Evolutionary conservation across 2,113 vertebrate genomes (phyloP), one percentile per base, ranked within the genome.

Genomic region (Carollia perspicillata): DNA sequence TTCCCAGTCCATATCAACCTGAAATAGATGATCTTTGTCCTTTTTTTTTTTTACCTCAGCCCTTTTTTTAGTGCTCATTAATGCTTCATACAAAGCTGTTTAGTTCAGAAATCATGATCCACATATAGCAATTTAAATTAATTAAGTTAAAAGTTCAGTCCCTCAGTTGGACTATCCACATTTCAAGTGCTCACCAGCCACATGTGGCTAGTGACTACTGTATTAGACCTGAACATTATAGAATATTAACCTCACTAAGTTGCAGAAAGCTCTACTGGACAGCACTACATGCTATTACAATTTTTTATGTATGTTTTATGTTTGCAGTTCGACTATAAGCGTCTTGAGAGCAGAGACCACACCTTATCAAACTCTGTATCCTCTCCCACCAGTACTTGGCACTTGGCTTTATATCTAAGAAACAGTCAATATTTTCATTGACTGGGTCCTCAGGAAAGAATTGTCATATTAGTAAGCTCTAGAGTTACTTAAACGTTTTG

Each of bases 81-180:
- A 77, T 63, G 35, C 81, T 30, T 94, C 11, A 8, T 30, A 86
- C 35, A 55, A 69, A 69, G 33, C 35, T 77, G 33, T 53, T 44
- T 58, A 60, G 22, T 71, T 88, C 65, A 30, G n/a, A 94, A 87
- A 28, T 28, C 28, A 68, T 68, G n/a, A 65, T 47, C 65, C 18
- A 53, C 42, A 77, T 42, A 49, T 55, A n/a, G 14, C 55, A 77
- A 77, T 65, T 84, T 58, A 89, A 55, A 65, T 71, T 77, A 77
- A 44, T 84, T 92, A 81, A 86, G 44, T 92, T 84, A 71, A 79
- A 92, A 92, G 44, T 65, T 77, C 51, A 78, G 8, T 69, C 66
- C 18, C 40, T 68, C 49, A 69, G 30, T 55, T 84, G 20, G 6
- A 58, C 37, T 66, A 66, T 49, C 44, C n/a, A 55, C 40, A 72